These are phyloP conservation scores for Spatulosminthurus flaviceps DNA, from an alignment of 2,888 invertebrate genomes.

Conservation along the genomic window DNA sequence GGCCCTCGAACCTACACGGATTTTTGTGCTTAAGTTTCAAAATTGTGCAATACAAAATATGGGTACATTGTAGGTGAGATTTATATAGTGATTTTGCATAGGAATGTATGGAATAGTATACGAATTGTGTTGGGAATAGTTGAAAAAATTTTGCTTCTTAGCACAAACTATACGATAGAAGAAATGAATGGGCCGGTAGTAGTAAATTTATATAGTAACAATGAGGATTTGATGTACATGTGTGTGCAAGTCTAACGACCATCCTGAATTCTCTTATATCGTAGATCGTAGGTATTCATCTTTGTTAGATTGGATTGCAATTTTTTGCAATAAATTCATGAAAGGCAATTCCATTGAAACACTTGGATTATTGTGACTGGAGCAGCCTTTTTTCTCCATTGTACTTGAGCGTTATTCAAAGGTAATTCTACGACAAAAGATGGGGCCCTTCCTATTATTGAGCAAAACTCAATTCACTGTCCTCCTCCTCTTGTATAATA, in stretches of 20 bases:
- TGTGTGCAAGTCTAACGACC: not conserved
- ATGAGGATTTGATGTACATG: not conserved
- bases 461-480: constrained; percentile 2
- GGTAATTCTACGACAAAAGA: not conserved
- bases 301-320: constrained; percentile 1
- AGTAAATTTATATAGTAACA: no score
- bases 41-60: no score
- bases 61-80: no score
- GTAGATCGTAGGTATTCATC: not conserved
- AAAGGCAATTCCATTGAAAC: constrained; percentile 2
- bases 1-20: no score
- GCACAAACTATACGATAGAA: no score
- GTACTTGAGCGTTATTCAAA: constrained; percentile 2
- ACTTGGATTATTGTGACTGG: not conserved
- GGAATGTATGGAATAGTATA: no score
- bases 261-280: not conserved
- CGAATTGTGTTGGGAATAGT: no score
- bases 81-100: no score
- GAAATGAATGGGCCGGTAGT: no score
- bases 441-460: constrained; percentile 5
- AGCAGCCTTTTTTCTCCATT: not conserved
- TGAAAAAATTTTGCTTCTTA: no score
- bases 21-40: no score
- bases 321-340: constrained; percentile 14
- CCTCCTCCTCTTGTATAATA: not conserved